A percentile compares a stretch with the other conserved stretches of the same genome.
Conservation (phyloP, 2,888 invertebrate species). For the Eilema griseolum region DNA sequence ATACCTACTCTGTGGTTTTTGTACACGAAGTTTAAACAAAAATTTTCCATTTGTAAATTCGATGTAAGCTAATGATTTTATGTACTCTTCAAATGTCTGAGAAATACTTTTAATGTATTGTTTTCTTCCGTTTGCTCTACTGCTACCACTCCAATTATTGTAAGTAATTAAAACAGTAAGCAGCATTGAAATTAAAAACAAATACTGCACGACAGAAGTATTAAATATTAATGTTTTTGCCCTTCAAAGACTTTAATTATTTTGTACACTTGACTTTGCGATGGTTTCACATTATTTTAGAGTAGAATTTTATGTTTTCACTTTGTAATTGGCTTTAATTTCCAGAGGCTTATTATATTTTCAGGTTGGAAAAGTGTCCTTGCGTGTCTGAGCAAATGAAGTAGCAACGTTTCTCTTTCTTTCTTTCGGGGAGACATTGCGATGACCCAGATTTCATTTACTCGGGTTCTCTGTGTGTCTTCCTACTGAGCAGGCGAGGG, state of each 20-base stretch:
- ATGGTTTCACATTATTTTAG: conserved; percentile 7
- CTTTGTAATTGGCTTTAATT: neutral
- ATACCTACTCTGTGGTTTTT: too few relatives aligned
- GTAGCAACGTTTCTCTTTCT: neutral
- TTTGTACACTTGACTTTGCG: neutral
- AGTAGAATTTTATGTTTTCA: conserved; percentile 1
- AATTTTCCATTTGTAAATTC: neutral
- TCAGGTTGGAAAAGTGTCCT: neutral
- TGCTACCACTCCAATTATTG: neutral
- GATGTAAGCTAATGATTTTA: neutral
- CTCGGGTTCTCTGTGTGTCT: too few relatives aligned
- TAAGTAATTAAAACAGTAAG: neutral
- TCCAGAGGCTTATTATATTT: neutral
- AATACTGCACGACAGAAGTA: neutral
- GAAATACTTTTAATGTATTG: neutral
- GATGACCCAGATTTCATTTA: too few relatives aligned
- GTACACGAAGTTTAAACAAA: neutral
- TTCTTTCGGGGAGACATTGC: neutral
- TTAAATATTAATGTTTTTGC: neutral
- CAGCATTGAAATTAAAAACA: neutral
- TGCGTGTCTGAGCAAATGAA: too few relatives aligned
- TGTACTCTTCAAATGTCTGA: neutral
- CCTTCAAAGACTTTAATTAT: neutral
- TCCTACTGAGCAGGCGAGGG: too few relatives aligned
- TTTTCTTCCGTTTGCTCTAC: neutral